phyloP scores from a whole-genome alignment of 2,113 vertebrate genomes.

The Heteronetta atricapilla region DNA sequence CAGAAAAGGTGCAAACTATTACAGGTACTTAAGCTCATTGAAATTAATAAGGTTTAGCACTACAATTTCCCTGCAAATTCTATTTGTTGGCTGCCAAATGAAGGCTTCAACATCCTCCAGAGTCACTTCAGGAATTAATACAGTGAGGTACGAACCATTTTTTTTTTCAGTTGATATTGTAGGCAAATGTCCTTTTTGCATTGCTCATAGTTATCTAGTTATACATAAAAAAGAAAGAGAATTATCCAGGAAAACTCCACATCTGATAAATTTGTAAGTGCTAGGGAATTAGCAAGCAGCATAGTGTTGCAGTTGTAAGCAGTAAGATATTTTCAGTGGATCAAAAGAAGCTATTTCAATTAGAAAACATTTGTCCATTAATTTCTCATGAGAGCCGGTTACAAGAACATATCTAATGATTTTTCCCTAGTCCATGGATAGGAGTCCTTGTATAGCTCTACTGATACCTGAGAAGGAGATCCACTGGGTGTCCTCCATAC shows the following conservation, averaged over 20 bases:
- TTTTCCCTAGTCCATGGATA: neutral
- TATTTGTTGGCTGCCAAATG: neutral
- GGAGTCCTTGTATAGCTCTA: neutral
- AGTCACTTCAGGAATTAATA: neutral
- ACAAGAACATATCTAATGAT: neutral
- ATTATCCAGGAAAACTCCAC: neutral
- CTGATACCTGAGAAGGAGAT: neutral
- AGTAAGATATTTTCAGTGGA: neutral
- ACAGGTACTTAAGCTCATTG: neutral
- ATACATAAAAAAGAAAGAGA: neutral
- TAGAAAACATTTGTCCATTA: neutral
- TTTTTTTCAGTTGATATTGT: neutral
- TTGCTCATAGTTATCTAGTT: neutral
- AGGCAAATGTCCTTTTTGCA: neutral
- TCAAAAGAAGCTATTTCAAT: neutral
- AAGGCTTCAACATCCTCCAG: neutral
- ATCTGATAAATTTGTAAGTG: neutral
- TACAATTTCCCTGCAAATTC: neutral
- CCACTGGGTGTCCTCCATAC: neutral
- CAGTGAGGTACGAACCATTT: neutral
- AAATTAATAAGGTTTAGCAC: neutral
- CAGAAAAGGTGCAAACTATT: neutral
- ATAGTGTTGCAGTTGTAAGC: neutral
- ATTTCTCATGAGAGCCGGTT: neutral
- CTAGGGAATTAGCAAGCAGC: neutral